Base-by-base conservation (phyloP, 2,888 invertebrate genomes). In the Volucella inanis region DNA sequence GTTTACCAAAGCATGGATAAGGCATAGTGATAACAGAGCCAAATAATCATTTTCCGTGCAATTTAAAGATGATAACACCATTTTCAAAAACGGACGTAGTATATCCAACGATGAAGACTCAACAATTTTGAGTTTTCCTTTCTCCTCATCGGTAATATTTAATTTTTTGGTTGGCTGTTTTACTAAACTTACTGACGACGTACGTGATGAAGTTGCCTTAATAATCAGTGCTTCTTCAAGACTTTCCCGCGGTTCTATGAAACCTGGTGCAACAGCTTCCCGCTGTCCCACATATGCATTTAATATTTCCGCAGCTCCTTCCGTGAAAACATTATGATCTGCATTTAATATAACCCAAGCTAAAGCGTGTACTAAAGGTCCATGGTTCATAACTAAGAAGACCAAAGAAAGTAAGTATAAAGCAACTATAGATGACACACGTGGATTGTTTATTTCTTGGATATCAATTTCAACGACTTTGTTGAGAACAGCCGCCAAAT, bases 101-200 rank as follows among this genome's bases (percentile, higher is more conserved):
- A 90, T 55, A 15, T 89, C 89, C 9, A 88, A 68, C 87, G n/a
- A 90, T 87, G 86, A 88, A 88, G 87, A 90, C 90, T 88, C 87
- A 8, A 84, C 88, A 4, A 90, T 89, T 38, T 91, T 91, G 0
- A 92, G 74, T 72, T 95, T 94, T 89, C 97, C 95, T 89, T 98
- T 98, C 90, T 98, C 98, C 91, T 98, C 98, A 89, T 98, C 98
- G 0, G 98, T 98, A 18, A 98, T 96, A 91, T 98, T 98, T 67
- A 94, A 89, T 74, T 93, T 93, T 89, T 94, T 67, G 41, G 65
- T 64, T 22, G 83, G 54, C 11, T 81, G 71, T 8, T 55, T 45
- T 31, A 85, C 62, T 15, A 77, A 9, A 12, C 78, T n/a, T 3
- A 62, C 50, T 0, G 65, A 65, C 2, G 70, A 54, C 11, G 88